Evolutionary conservation across 2,888 invertebrate genomes (phyloP), one percentile per base, ranked within the genome.

Genomic region (Antheraea yamamai): DNA sequence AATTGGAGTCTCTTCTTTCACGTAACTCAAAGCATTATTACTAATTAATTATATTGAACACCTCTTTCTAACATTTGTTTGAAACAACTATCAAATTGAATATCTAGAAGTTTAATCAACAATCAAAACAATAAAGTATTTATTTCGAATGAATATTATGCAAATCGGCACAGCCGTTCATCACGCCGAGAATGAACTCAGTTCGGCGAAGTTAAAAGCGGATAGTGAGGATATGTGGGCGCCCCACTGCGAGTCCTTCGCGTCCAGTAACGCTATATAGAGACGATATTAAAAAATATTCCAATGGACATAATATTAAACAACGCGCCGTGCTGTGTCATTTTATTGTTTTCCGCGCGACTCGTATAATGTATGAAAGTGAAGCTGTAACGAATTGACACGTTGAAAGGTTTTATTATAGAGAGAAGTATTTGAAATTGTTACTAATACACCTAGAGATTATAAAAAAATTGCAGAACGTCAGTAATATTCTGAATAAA

Each of bases 121-220:
- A 70, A 39, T 70, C 70, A 70, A 70, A 70, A n/a, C 70, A 70
- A 70, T 70, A 70, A 70, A 70, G 70, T 70, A 70, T 70, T 66
- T 66, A 66, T 30, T 39, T 39, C 70, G 79, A 79, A 77, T 80
- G 79, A 80, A 81, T 81, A 70, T 66, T 70, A 81, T 81, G 83
- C 81, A 84, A 84, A 84, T 84, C 80, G 39, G 76, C 78, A 81
- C 79, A 80, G 79, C 78, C 80, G 85, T 85, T 80, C 85, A 86
- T 85, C 83, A 84, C 83, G 76, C 74, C 76, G 77, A 77, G 78
- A 78, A 77, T 81, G 79, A 79, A 79, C 81, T 79, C 79, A 73
- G 78, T 87, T 90, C 92, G 92, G 91, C 88, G 81, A 86, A 88
- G 87, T 90, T 91, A 80, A 93, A 93, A 92, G 92, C 89, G 89